Base-by-base conservation (phyloP, 2,113 vertebrate species). In the Chaetura pelagica region DNA sequence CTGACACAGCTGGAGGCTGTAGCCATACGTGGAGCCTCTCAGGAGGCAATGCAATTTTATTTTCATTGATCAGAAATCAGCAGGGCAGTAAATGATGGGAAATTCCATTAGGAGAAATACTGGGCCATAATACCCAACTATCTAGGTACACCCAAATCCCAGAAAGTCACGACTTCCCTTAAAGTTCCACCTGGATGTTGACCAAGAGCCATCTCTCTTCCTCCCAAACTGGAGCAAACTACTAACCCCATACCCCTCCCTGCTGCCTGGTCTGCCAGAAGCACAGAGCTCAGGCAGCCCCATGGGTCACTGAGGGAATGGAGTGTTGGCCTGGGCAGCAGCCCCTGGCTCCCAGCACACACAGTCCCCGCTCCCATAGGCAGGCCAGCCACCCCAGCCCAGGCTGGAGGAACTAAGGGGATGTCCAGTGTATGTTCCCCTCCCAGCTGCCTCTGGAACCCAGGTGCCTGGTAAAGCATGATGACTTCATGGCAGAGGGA, bases 11-110 rank as follows among this genome's bases (percentile, higher is more conserved):
- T 98, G 98, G 97, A 98, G 97, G 97, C 98, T 97, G 98, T 91
- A 98, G 98, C 98, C 97, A 91, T 98, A 97, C 94, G 88, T 93
- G 97, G 95, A 97, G 98, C 97, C 98, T 98, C 98, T 97, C 97
- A 98, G 97, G 98, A 98, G 98, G 98, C 98, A 98, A 97, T 83
- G 97, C 98, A 98, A 98, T 98, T 98, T 98, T 98, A 98, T 98
- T 98, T 98, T 98, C 98, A 98, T 98, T 98, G 98, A 98, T 98
- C 98, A 98, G 98, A 98, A 98, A 98, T 98, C 98, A 98, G 98
- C 97, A 98, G 97, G 98, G 97, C 98, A 98, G 98, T 98, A 98
- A 98, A 97, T 98, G 98, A 98, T 98, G 98, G 98, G 98, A 98
- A 98, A 98, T 98, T 98, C 98, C 98, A 98, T 98, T 98, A 98